Percentiles rank a stretch among this genome's conserved stretches.
phyloP scores from a whole-genome alignment of 2,888 invertebrate species.

The Tenthredo mesomela region DNA sequence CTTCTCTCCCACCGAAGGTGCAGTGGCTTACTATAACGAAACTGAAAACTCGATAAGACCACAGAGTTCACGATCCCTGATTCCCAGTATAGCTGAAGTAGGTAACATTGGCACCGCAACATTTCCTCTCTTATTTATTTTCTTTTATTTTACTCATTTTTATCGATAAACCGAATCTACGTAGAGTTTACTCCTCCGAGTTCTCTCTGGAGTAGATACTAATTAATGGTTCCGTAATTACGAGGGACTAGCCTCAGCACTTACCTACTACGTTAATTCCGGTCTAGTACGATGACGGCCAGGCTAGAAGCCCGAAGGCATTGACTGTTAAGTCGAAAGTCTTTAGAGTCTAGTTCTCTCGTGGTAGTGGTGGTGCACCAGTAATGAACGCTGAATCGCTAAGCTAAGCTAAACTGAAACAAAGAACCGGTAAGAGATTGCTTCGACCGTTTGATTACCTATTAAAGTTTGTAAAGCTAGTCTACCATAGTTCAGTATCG shows the following conservation, averaged over 20 bases:
- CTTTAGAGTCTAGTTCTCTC: slow-evolving; percentile 38
- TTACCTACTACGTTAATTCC: slow-evolving; percentile 42
- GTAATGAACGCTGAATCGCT: slow-evolving; percentile 35
- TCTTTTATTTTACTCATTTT: neutral
- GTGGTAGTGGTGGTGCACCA: neutral
- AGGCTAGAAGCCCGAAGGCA: slow-evolving; percentile 20
- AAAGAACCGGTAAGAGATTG: slow-evolving; percentile 25
- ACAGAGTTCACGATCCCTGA: neutral
- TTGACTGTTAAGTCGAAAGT: slow-evolving; percentile 39
- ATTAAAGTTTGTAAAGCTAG: slow-evolving; percentile 5
- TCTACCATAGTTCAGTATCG: neutral
- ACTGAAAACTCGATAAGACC: neutral
- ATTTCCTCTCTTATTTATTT: neutral
- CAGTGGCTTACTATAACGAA: neutral
- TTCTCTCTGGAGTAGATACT: slow-evolving; percentile 24
- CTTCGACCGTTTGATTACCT: slow-evolving; percentile 23
- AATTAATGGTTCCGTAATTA: slow-evolving; percentile 52
- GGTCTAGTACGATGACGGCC: slow-evolving; percentile 28
- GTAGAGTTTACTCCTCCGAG: slow-evolving; percentile 12
- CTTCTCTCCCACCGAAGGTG: neutral
- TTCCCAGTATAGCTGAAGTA: neutral
- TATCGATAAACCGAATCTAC: slow-evolving; percentile 14
- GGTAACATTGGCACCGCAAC: neutral
- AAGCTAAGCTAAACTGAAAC: slow-evolving; percentile 27
- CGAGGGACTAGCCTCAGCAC: slow-evolving; percentile 42